Evolutionary conservation across 2,888 invertebrate genomes (phyloP).

Genomic region (Lepeophtheirus nordmannii): DNA sequence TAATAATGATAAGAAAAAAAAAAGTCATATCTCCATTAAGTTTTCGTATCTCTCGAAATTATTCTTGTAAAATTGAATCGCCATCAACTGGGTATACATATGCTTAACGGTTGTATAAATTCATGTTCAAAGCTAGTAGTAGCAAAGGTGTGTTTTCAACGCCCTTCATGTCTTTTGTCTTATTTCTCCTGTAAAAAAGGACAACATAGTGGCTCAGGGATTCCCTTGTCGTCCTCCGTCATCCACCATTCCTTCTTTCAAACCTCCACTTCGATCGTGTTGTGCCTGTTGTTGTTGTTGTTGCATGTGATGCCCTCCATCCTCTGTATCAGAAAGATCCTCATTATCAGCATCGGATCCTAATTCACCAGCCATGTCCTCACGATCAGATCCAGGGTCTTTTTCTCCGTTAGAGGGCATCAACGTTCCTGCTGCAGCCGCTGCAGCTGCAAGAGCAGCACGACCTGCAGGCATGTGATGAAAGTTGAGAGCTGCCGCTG

Average conservation of each 20-base stretch:
- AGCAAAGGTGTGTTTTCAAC: too few species aligned
- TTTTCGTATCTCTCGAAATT: slow-evolving; percentile 5
- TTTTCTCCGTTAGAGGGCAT: slow-evolving; percentile 8
- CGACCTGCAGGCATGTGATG: slow-evolving; percentile 14
- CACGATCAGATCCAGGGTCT: slow-evolving; percentile 6
- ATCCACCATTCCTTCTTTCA: background rate
- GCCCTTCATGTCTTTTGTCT: background rate
- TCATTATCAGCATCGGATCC: slow-evolving; percentile 24
- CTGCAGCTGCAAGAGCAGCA: slow-evolving; percentile 9
- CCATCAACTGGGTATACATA: background rate
- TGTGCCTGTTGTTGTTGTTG: background rate
- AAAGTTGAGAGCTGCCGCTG: slow-evolving; percentile 20
- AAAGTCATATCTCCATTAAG: background rate
- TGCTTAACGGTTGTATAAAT: background rate
- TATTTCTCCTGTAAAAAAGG: background rate
- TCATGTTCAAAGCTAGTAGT: background rate
- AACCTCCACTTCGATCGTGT: background rate
- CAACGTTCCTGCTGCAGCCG: background rate
- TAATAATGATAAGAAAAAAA: background rate
- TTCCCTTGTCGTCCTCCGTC: background rate
- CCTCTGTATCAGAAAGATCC: slow-evolving; percentile 13
- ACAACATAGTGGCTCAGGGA: background rate
- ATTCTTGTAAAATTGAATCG: background rate
- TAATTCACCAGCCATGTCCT: slow-evolving; percentile 16
- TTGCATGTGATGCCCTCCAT: background rate